A percentile compares a stretch with the other conserved stretches of the same genome.
Evolutionary conservation across 2,797 vertebrate species (phyloP).

Genomic region (Malacoctenus gilli): DNA sequence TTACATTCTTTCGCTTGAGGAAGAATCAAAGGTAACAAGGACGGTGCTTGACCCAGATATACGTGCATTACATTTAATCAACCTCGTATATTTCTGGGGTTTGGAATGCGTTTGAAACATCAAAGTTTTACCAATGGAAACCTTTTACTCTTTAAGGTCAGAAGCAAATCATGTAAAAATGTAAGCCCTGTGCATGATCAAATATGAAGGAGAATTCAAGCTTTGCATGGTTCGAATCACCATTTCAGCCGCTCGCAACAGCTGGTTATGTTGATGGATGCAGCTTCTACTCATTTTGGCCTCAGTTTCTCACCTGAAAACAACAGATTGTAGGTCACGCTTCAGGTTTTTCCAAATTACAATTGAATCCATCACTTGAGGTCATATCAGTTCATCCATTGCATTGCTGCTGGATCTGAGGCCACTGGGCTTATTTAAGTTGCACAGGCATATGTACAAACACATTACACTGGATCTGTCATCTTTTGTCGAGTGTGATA

Average conservation of each 20-base stretch:
- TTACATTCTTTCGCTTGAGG: conserved; percentile 8
- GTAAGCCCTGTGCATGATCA: no score
- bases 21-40: conserved; percentile 17
- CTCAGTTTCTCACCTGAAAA: no score
- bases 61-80: conserved; percentile 4
- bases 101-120: conserved; percentile 1
- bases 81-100: conserved; percentile 16
- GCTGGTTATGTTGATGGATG: no score
- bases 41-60: conserved; percentile 18
- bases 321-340: neutral
- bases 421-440: neutral
- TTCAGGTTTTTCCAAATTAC: neutral
- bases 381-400: neutral
- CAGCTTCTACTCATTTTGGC: no score
- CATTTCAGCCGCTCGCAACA: no score
- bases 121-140: no score
- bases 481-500: conserved; percentile 15
- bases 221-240: no score
- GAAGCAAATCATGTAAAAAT: no score
- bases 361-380: neutral
- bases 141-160: no score
- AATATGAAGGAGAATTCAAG: no score
- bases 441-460: neutral
- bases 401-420: neutral
- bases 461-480: conserved; percentile 2